These are phyloP conservation scores for Bombus polaris DNA, from an alignment of 1,140 invertebrate genomes.

Conservation along the genomic window DNA sequence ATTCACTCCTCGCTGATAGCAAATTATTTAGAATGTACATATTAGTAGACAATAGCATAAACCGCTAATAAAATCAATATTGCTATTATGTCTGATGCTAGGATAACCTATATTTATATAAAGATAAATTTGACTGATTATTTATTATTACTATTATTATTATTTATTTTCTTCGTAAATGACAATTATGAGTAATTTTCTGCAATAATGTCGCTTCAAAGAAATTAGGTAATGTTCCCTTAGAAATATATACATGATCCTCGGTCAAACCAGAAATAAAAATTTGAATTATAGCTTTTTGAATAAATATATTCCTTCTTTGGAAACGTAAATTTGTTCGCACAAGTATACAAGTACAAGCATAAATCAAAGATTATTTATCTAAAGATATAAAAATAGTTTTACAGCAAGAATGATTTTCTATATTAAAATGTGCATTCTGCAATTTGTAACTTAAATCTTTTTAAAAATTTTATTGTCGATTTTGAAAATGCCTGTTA, in stretches of 20 bases:
- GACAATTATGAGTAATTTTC: background rate
- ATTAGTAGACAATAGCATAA: background rate
- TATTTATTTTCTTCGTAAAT: background rate
- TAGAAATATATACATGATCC: background rate
- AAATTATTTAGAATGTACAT: background rate
- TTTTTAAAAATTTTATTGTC: background rate
- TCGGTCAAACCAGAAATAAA: background rate
- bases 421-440: too few relatives aligned
- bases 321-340: too few relatives aligned
- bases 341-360: too few relatives aligned
- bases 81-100: background rate
- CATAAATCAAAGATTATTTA: background rate
- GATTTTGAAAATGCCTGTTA: background rate
- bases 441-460: background rate
- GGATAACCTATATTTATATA: background rate
- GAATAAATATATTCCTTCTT: background rate
- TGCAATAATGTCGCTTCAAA: background rate
- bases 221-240: background rate
- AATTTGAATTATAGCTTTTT: background rate
- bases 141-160: background rate
- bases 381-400: background rate
- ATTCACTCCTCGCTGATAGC: background rate
- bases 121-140: background rate
- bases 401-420: background rate
- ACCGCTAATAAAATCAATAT: background rate